Conservation (phyloP, 2,113 vertebrate genomes). For the Nibea coibor region DNA sequence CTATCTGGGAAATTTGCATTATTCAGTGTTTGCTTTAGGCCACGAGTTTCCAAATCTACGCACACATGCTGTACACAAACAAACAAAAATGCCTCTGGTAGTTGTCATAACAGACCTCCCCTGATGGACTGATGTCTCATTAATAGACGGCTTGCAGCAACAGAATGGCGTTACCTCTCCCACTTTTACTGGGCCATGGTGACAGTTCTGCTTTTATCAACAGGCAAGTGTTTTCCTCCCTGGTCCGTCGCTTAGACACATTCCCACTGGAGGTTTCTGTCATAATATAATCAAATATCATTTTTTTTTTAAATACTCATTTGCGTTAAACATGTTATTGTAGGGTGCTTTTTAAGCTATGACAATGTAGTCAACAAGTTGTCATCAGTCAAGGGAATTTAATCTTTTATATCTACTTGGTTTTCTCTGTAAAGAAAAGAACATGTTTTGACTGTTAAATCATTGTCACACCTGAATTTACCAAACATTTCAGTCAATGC, state of each 20-base stretch:
- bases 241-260: not conserved
- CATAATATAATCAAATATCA: not conserved
- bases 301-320: not conserved
- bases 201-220: constrained; percentile 65
- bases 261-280: constrained; percentile 16
- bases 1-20: constrained; percentile 54
- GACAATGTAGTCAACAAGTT: not conserved
- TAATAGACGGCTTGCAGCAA: constrained; percentile 72
- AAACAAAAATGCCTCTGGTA: constrained; percentile 66
- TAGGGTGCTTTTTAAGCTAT: not conserved
- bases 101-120: constrained; percentile 72
- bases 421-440: not conserved
- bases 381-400: not conserved
- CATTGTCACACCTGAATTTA: too few species aligned
- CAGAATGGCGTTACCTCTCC: constrained; percentile 67
- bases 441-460: not conserved
- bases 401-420: not conserved
- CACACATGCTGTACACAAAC: constrained; percentile 16
- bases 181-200: constrained; percentile 50
- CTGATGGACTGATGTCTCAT: constrained; percentile 76
- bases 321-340: not conserved
- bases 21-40: constrained; percentile 62
- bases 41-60: constrained; percentile 28
- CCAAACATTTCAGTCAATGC: not conserved
- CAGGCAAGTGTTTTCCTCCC: constrained; percentile 17